These are phyloP conservation scores for Pituophis catenifer DNA, from an alignment of 2,113 vertebrate species.

Conservation along the genomic window DNA sequence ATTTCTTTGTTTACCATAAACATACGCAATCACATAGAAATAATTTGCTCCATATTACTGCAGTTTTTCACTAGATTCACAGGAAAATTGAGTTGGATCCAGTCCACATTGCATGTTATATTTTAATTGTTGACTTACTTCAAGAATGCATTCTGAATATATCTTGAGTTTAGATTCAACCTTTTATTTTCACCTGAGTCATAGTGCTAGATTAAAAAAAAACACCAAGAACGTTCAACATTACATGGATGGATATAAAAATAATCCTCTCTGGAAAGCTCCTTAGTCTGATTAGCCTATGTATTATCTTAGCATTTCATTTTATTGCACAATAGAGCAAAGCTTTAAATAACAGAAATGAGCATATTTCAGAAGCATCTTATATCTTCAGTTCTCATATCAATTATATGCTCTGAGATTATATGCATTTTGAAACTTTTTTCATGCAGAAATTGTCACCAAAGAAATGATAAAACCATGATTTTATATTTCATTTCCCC, in stretches of 20 bases:
- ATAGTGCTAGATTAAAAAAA: neutral
- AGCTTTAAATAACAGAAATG: slow-evolving; percentile 57
- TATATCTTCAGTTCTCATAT: slow-evolving; percentile 60
- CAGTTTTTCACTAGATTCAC: neutral
- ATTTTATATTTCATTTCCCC: slow-evolving; percentile 77
- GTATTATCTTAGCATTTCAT: slow-evolving; percentile 59
- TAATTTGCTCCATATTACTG: neutral
- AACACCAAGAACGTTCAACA: neutral
- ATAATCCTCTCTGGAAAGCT: slow-evolving; percentile 50
- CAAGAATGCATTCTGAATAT: neutral
- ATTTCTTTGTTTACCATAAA: neutral
- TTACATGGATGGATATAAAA: slow-evolving; percentile 35
- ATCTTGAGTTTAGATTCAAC: neutral
- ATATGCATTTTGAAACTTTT: slow-evolving; percentile 72
- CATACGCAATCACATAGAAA: neutral
- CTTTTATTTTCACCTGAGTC: slow-evolving; percentile 4
- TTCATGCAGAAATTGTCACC: slow-evolving; percentile 43
- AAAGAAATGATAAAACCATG: slow-evolving; percentile 62
- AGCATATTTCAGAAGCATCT: slow-evolving; percentile 50
- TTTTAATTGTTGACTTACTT: neutral
- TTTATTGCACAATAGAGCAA: slow-evolving; percentile 65
- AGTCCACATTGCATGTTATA: neutral
- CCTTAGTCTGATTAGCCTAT: slow-evolving; percentile 62
- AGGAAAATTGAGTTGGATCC: neutral
- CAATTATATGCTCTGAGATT: slow-evolving; percentile 69